Evolutionary conservation across 2,888 invertebrate species (phyloP).

Genomic region (Agonopterix subpropinquella): DNA sequence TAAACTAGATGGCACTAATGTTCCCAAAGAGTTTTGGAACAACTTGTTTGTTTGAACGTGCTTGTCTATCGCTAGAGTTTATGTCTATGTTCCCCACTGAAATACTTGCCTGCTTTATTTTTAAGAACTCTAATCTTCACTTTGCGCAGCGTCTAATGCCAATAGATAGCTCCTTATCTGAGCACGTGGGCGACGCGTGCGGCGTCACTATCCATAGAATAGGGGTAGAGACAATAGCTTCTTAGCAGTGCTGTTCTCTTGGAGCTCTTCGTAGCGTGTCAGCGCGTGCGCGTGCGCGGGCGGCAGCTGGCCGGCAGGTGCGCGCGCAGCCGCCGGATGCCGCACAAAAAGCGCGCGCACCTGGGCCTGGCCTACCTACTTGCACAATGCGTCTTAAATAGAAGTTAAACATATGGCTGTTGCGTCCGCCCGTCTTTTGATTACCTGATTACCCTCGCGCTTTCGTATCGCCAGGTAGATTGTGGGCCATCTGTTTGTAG

Average conservation of each 20-base stretch:
- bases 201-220: not conserved
- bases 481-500: not conserved
- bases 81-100: too few relatives aligned
- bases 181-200: not conserved
- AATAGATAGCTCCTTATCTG: too few relatives aligned
- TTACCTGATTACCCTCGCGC: constrained; percentile 12
- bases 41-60: too few relatives aligned
- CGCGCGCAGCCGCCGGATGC: constrained; percentile 67
- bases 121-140: too few relatives aligned
- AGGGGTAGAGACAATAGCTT: too few relatives aligned
- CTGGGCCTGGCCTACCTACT: constrained; percentile 60
- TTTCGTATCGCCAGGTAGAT: not conserved
- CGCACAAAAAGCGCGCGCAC: constrained; percentile 65
- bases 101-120: too few relatives aligned
- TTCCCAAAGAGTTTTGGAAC: too few relatives aligned
- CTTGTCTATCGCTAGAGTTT: too few relatives aligned
- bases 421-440: constrained; percentile 17
- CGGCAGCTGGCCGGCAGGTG: constrained; percentile 63
- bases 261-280: not conserved
- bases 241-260: too few relatives aligned
- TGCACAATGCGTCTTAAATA: constrained; percentile 58
- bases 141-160: too few relatives aligned
- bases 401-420: constrained; percentile 46
- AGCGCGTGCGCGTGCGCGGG: constrained; percentile 44
- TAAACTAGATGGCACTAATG: too few relatives aligned